phyloP scores from a whole-genome alignment of 2,113 vertebrate genomes.

The Plecturocebus donacophilus region DNA sequence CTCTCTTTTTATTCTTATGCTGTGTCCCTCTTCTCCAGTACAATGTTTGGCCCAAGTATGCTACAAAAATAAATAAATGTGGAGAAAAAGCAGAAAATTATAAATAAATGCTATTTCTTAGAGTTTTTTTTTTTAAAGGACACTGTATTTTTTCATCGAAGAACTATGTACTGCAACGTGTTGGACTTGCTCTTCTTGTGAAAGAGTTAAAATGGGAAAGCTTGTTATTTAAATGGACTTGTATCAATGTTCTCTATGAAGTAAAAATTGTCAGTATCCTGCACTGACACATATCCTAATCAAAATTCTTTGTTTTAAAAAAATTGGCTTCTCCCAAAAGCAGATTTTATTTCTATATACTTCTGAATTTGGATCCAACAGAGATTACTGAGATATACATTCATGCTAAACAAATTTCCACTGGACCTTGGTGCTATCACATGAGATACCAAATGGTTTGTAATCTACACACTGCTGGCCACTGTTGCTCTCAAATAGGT shows the following conservation, averaged over 20 bases:
- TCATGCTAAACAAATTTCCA: not conserved
- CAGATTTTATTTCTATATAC: slow-evolving; percentile 17
- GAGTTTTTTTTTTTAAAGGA: not conserved
- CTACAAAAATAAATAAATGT: not conserved
- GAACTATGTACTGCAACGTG: too few relatives aligned
- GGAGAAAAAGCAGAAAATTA: not conserved
- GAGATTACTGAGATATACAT: not conserved
- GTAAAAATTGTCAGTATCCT: not conserved
- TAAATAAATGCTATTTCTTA: not conserved
- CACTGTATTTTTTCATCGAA: not conserved
- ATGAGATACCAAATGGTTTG: not conserved
- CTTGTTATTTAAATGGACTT: not conserved
- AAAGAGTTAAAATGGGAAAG: not conserved
- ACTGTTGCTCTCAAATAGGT: not conserved
- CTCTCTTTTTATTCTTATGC: not conserved
- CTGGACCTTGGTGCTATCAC: too few relatives aligned
- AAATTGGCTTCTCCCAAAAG: not conserved
- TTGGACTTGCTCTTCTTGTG: not conserved
- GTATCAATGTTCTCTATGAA: not conserved
- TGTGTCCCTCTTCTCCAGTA: not conserved
- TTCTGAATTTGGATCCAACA: not conserved
- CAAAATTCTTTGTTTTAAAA: not conserved
- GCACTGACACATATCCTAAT: not conserved
- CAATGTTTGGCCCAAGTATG: not conserved
- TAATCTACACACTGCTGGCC: not conserved